Evolutionary conservation across 2,888 invertebrate species (phyloP).

Genomic region (Acleris laterana): DNA sequence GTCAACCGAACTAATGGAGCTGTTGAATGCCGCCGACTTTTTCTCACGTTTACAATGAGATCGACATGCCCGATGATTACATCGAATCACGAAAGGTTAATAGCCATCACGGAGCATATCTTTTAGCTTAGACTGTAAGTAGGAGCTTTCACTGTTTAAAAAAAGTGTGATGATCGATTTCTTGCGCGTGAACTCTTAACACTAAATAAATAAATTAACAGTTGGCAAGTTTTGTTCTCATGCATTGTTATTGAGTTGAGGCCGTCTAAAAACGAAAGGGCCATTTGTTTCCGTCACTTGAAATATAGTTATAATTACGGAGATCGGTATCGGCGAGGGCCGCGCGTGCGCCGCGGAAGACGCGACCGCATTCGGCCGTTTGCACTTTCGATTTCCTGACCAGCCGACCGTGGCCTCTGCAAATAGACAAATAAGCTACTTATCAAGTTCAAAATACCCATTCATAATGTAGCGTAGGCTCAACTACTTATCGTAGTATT

Average conservation of each 20-base stretch:
- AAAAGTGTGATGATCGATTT: conserved; percentile 4
- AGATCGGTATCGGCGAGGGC: conserved; percentile 33
- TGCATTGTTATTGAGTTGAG: conserved; percentile 30
- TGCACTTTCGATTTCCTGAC: conserved; percentile 65
- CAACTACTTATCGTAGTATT: conserved; percentile 34
- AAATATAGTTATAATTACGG: conserved; percentile 29
- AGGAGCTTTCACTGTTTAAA: conserved; percentile 27
- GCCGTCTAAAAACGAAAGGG: conserved; percentile 33
- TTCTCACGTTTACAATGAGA: conserved; percentile 37
- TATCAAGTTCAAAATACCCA: conserved; percentile 44
- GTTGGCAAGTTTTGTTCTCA: not conserved
- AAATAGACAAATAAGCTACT: conserved; percentile 38
- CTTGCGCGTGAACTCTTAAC: not conserved
- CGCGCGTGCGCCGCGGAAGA: conserved; percentile 47
- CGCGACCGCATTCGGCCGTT: conserved; percentile 46
- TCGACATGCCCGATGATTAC: conserved; percentile 32
- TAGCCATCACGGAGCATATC: conserved; percentile 25
- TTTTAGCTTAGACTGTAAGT: conserved; percentile 20
- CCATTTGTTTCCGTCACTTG: conserved; percentile 20
- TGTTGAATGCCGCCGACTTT: conserved; percentile 22
- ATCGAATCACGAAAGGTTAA: conserved; percentile 36
- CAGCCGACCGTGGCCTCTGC: conserved; percentile 40
- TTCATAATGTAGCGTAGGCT: conserved; percentile 37
- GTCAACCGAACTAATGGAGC: conserved; percentile 34
- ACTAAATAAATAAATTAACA: conserved; percentile 12